Conservation (phyloP, 2,797 vertebrate genomes). For the Cirrhinus molitorella region DNA sequence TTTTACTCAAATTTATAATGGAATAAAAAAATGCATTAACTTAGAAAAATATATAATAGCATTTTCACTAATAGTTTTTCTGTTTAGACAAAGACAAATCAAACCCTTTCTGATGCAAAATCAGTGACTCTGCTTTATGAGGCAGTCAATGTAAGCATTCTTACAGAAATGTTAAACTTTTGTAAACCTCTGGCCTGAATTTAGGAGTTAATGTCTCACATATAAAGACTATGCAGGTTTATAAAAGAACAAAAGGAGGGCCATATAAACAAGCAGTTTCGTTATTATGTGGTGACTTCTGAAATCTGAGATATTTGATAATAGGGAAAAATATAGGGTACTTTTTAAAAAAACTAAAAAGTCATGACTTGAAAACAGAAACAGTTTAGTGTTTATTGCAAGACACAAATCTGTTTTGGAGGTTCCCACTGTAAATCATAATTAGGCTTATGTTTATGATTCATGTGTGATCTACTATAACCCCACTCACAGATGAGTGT, state of each 20-base stretch:
- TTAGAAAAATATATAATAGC: not conserved
- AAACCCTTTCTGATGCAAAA: not conserved
- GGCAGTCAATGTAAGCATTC: not conserved
- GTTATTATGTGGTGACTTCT: not conserved
- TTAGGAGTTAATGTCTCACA: constrained; percentile 12
- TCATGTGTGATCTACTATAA: not conserved
- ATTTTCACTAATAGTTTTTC: not conserved
- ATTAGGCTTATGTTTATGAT: not conserved
- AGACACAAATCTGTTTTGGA: not conserved
- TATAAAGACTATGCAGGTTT: not conserved
- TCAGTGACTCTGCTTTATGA: not conserved
- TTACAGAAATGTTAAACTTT: not conserved
- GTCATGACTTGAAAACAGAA: not conserved
- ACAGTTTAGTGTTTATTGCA: not conserved
- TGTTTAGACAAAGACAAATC: constrained; percentile 4
- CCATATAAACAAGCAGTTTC: not conserved
- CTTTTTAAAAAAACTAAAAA: not conserved
- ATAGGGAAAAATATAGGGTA: not conserved
- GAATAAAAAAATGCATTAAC: not conserved
- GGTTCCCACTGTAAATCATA: not conserved
- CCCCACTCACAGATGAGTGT: not conserved
- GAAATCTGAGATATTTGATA: not conserved
- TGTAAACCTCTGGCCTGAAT: constrained; percentile 19
- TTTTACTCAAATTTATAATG: not conserved
- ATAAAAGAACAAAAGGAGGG: not conserved